phyloP scores from a whole-genome alignment of 1,140 invertebrate genomes.

The Ceratosolen fusciceps region DNA sequence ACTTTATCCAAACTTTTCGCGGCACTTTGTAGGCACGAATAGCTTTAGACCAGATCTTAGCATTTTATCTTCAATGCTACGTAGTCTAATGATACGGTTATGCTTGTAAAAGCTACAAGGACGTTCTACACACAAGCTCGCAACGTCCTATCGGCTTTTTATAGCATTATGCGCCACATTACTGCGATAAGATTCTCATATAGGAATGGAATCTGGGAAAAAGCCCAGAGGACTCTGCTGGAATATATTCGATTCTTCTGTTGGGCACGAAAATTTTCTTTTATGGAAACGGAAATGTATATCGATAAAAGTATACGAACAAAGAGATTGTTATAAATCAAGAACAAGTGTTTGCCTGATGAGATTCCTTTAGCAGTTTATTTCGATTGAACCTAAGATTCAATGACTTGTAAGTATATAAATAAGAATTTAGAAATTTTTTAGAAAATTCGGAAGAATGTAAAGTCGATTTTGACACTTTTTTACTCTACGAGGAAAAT shows the following conservation, averaged over 20 bases:
- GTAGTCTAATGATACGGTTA: conserved; percentile 13
- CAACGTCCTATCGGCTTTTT: conserved; percentile 2
- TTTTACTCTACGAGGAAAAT: too few species aligned
- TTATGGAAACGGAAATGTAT: background rate
- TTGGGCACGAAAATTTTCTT: background rate
- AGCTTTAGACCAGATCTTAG: conserved; percentile 9
- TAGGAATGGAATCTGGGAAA: background rate
- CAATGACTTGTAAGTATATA: too few species aligned
- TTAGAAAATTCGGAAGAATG: too few species aligned
- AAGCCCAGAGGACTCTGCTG: background rate
- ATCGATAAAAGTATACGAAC: too few species aligned
- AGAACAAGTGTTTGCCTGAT: too few species aligned
- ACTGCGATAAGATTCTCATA: conserved; percentile 27
- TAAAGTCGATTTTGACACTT: too few species aligned
- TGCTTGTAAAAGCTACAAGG: background rate
- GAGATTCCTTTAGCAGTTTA: too few species aligned
- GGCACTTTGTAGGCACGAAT: background rate
- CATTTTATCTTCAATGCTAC: conserved; percentile 8
- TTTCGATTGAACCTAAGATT: too few species aligned
- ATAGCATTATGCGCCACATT: background rate
- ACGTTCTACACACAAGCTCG: background rate
- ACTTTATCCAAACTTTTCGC: conserved; percentile 18
- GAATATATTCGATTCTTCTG: background rate
- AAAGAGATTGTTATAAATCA: too few species aligned
- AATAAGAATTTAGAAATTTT: too few species aligned